A percentile compares a stretch with the other conserved stretches of the same genome.
Evolutionary conservation across 2,888 invertebrate species (phyloP).

Genomic region (Ormyrus nitidulus): DNA sequence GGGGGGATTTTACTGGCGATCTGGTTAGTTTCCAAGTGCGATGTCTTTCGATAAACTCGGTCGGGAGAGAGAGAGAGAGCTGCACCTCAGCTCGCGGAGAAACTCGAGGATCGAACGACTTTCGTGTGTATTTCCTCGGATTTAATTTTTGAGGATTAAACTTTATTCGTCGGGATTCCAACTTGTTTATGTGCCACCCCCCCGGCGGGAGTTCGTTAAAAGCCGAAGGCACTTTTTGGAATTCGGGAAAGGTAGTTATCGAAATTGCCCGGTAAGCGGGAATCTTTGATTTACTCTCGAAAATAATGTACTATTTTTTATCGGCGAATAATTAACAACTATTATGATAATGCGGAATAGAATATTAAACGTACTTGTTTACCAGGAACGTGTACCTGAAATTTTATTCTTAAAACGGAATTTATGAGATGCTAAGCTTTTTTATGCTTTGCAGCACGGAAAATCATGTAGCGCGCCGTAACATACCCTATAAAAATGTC

Average conservation of each 20-base stretch:
- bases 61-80: not conserved
- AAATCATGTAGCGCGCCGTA: slow-evolving; percentile 33
- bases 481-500: slow-evolving; percentile 22
- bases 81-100: no score
- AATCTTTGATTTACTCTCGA: no score
- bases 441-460: slow-evolving; percentile 30
- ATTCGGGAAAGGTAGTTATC: no score
- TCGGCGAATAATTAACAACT: no score
- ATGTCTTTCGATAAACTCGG: not conserved
- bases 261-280: no score
- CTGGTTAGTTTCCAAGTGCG: slow-evolving; percentile 11
- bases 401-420: slow-evolving; percentile 23
- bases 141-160: not conserved
- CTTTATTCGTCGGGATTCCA: not conserved
- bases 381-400: no score
- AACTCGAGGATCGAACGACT: not conserved
- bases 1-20: no score
- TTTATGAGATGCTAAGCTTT: slow-evolving; percentile 41
- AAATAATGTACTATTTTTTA: no score
- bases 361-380: no score
- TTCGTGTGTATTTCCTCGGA: not conserved
- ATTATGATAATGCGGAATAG: no score
- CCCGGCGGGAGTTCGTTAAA: no score
- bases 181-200: not conserved
- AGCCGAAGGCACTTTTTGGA: no score